phyloP scores from a whole-genome alignment of 2,888 invertebrate genomes.

The Zaprionus lineosus region DNA sequence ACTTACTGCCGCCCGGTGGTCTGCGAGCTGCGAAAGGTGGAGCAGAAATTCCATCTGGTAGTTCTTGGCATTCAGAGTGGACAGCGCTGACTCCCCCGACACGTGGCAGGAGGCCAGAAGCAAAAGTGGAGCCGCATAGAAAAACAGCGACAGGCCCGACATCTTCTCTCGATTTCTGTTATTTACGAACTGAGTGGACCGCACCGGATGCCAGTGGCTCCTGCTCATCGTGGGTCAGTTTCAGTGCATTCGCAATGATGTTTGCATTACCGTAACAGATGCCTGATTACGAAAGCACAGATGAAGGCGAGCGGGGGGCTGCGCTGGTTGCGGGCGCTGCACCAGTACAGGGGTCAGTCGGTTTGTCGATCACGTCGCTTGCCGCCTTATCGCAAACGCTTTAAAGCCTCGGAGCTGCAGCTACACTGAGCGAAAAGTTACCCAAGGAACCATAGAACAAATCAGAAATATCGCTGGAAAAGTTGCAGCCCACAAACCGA shows the following conservation, averaged over 20 bases:
- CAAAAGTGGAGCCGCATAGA: conserved; percentile 23
- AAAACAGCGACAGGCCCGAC: conserved; percentile 28
- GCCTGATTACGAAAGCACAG: conserved; percentile 38
- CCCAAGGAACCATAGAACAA: too few species aligned
- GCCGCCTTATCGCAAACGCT: conserved; percentile 33
- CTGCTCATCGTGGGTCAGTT: conserved; percentile 13
- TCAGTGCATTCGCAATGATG: conserved; percentile 35
- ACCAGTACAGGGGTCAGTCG: conserved; percentile 46
- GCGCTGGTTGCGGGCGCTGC: not conserved
- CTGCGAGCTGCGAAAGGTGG: conserved; percentile 30
- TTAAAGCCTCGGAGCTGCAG: too few species aligned
- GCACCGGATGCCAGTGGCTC: conserved; percentile 2
- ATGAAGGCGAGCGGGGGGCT: not conserved
- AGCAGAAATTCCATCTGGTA: conserved; percentile 60
- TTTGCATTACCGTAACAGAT: conserved; percentile 38
- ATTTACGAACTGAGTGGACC: conserved; percentile 35
- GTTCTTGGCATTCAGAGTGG: conserved; percentile 43
- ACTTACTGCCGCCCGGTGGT: conserved; percentile 42
- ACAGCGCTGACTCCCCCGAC: not conserved
- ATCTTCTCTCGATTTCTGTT: conserved; percentile 39
- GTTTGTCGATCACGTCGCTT: conserved; percentile 46
- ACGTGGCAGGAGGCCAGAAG: conserved; percentile 1
- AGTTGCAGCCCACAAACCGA: conserved; percentile 44
- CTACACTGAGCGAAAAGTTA: conserved; percentile 45
- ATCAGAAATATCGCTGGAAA: too few species aligned